These are phyloP conservation scores for Periparus ater DNA, from an alignment of 2,797 vertebrate species.

Conservation along the genomic window DNA sequence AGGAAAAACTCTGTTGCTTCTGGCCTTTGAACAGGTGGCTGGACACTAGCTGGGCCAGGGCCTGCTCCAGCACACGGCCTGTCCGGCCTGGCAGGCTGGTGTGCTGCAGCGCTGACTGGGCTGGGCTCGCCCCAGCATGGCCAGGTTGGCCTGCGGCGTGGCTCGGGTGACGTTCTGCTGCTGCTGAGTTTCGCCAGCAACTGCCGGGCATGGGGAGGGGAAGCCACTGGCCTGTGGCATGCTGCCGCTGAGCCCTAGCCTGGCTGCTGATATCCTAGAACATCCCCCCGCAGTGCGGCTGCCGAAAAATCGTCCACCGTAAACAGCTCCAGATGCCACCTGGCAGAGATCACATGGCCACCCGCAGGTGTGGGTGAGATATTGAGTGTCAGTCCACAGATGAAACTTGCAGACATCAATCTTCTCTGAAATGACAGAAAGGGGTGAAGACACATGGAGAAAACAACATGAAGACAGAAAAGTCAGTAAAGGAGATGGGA, in stretches of 20 bases:
- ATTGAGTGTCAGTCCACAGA: no score
- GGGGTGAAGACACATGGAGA: not conserved
- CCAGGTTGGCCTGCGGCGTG: not conserved
- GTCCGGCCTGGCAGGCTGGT: not conserved
- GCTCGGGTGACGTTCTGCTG: not conserved
- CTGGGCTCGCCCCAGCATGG: not conserved
- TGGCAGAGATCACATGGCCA: not conserved
- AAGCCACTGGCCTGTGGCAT: not conserved
- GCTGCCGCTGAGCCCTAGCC: not conserved
- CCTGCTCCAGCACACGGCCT: no score
- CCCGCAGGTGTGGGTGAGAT: not conserved
- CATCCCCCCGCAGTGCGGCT: not conserved
- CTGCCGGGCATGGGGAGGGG: not conserved
- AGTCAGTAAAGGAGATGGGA: not conserved
- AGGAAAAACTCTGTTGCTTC: no score
- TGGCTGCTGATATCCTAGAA: not conserved
- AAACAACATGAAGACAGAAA: not conserved
- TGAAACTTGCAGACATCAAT: not conserved
- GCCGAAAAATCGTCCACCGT: not conserved
- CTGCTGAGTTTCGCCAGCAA: not conserved
- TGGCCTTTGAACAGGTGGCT: no score
- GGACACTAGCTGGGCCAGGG: accelerated
- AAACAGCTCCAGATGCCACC: not conserved
- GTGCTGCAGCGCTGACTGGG: not conserved
- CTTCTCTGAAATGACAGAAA: not conserved